Base-by-base conservation (phyloP, 2,888 invertebrate genomes). In the Dryobotodes eremita region DNA sequence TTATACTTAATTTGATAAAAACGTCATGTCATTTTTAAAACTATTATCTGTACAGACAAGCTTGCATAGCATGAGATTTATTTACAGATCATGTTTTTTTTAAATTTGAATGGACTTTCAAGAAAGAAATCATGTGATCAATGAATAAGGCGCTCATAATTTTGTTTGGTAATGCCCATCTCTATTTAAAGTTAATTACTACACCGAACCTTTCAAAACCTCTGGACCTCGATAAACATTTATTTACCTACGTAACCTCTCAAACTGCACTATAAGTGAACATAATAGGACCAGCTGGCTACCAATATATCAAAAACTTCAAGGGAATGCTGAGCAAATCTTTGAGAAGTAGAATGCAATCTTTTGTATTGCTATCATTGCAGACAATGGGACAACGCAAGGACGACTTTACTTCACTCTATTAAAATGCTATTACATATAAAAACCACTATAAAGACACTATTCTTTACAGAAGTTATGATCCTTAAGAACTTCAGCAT, bases 361-460 rank as follows among this genome's bases (percentile, higher is more conserved):
- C 94, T 94, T 90, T 95, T 93, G 94, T 94, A 91, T 91, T 90
- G 91, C 91, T 91, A 90, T 93, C 93, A 91, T 88, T 86, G 87
- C 91, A 91, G 88, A 95, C 96, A 96, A 96, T 95, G 88, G 95
- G 90, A 96, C 96, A 96, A 96, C 91, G 94, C 95, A 96, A 96
- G 96, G 96, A 95, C 95, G 95, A 93, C 92, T 95, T 95, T 95
- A 92, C 93, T 94, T 94, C 94, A 93, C 93, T 93, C 92, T 93
- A 96, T 96, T 96, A 96, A 96, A 96, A 94, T 89, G 92, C 95
- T 94, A 95, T 96, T 95, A 95, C 91, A 59, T 82, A 64, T 81
- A 77, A 85, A 86, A 85, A 88, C 89, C 70, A 85, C 72, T 20
- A 68, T 88, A 72, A 11, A 64, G 76, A 55, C 76, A 68, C 75